These are phyloP conservation scores for Frieseomelitta varia DNA, from an alignment of 1,140 invertebrate species.

Conservation along the genomic window DNA sequence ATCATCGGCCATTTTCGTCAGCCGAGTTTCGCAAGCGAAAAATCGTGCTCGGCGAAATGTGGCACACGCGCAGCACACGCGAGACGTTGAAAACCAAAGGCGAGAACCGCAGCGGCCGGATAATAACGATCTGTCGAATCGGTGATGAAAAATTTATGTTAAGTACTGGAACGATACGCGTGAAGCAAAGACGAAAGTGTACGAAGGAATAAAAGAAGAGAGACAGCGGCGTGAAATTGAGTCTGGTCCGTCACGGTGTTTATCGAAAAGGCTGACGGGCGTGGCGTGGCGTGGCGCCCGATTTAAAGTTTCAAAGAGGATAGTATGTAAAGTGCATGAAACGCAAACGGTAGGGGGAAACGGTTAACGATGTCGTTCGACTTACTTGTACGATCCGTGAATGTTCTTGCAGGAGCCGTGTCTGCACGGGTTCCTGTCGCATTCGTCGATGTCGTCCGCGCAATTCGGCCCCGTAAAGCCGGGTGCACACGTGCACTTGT, in stretches of 20 bases:
- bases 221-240: background rate
- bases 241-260: background rate
- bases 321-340: conserved; percentile 20
- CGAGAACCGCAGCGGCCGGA: background rate
- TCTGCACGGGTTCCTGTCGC: conserved; percentile 88
- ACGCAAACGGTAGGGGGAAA: background rate
- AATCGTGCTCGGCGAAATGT: background rate
- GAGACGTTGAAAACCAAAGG: background rate
- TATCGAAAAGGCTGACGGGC: background rate
- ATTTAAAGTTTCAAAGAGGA: conserved; percentile 19
- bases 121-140: background rate
- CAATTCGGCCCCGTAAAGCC: conserved; percentile 94
- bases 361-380: conserved; percentile 68
- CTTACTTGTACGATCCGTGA: conserved; percentile 95
- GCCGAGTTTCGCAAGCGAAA: background rate
- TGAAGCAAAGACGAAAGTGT: background rate
- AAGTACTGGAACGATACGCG: too few relatives aligned
- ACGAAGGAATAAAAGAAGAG: too few relatives aligned
- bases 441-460: conserved; percentile 95
- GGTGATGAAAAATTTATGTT: conserved; percentile 35
- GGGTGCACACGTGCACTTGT: conserved; percentile 91
- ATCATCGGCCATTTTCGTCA: background rate
- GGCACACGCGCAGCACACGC: accelerated
- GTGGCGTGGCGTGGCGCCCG: background rate
- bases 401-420: conserved; percentile 93